phyloP scores from a whole-genome alignment of 2,797 vertebrate genomes.

The Vultur gryphus region DNA sequence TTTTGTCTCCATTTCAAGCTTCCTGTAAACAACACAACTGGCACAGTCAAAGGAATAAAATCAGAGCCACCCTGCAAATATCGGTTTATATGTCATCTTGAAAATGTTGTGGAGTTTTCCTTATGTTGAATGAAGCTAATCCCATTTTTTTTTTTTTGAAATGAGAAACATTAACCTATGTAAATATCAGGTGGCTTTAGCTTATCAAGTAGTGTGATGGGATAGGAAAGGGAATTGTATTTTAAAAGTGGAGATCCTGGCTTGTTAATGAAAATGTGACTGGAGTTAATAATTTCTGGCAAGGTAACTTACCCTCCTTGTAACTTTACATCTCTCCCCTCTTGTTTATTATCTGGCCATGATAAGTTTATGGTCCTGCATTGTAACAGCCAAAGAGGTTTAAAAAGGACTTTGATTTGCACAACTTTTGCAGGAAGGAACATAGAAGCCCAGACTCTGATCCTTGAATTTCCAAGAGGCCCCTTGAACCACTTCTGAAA shows the following conservation, averaged over 20 bases:
- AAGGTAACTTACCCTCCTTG: background rate
- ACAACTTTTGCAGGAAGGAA: background rate
- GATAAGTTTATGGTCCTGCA: background rate
- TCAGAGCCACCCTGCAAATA: background rate
- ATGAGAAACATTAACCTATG: background rate
- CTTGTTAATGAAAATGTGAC: background rate
- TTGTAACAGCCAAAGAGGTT: background rate
- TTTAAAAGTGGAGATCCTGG: background rate
- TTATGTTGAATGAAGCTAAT: background rate
- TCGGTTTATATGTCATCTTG: background rate
- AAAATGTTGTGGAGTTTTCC: background rate
- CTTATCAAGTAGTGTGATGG: background rate
- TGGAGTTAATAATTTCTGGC: background rate
- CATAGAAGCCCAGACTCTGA: background rate
- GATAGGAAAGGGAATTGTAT: background rate
- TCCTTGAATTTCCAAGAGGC: background rate
- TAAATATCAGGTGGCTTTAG: background rate
- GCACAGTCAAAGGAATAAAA: background rate
- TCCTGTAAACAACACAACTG: background rate
- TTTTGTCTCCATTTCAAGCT: background rate
- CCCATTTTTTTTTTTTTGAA: background rate
- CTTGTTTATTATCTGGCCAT: background rate
- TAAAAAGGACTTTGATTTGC: background rate
- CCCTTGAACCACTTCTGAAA: background rate
- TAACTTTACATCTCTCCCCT: background rate